Evolutionary conservation across 30 jellyfish, hydroid and myxozoan genomes (phyloP).

Genomic region (Aurelia aurita complex sp. Pacific): DNA sequence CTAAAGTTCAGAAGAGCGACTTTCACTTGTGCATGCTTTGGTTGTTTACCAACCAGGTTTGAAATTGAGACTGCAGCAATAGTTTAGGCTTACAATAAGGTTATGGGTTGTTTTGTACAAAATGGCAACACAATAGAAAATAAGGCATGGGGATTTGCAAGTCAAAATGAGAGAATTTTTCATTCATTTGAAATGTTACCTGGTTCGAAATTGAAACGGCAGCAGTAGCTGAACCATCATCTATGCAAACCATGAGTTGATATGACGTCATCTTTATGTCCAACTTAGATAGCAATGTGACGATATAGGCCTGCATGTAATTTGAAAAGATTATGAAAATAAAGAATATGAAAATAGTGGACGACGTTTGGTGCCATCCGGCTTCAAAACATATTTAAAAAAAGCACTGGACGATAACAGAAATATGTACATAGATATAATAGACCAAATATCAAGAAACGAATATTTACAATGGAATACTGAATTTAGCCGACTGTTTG

Average conservation of each 20-base stretch:
- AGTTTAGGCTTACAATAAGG: too few species aligned
- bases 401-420: too few species aligned
- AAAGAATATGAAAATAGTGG: not conserved
- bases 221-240: slow-evolving; percentile 57
- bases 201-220: slow-evolving; percentile 13
- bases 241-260: slow-evolving; percentile 53
- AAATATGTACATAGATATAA: too few species aligned
- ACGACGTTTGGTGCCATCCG: not conserved
- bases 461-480: too few species aligned
- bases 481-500: too few species aligned
- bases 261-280: slow-evolving; percentile 38
- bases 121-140: too few species aligned
- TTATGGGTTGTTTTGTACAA: too few species aligned
- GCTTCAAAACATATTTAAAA: too few species aligned
- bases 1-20: too few species aligned
- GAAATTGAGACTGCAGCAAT: not conserved
- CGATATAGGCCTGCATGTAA: slow-evolving; percentile 49
- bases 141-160: not conserved
- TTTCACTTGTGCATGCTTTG: too few species aligned
- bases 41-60: not conserved
- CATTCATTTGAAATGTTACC: not conserved
- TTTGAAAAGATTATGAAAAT: not conserved
- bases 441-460: too few species aligned
- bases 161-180: not conserved
- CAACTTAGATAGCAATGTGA: slow-evolving; percentile 53